Percentiles rank a stretch among this genome's conserved stretches.
These are phyloP conservation scores for Aplysina aerophoba DNA, from an alignment of 37 sponge, comb jelly and placozoan species.

Conservation along the genomic window DNA sequence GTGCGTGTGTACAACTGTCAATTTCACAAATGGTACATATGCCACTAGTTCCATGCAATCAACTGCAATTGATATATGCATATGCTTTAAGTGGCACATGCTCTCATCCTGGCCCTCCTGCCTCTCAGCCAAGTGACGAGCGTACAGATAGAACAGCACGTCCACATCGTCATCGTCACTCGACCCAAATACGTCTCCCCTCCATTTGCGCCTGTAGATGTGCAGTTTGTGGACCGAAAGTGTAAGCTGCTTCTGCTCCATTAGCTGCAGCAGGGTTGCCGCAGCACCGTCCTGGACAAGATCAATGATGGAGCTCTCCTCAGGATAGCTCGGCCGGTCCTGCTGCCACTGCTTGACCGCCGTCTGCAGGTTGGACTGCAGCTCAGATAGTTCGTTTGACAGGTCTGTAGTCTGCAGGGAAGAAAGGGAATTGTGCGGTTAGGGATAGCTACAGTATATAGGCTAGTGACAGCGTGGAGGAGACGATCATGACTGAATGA, in stretches of 20 bases:
- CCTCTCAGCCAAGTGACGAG: constrained; percentile 43
- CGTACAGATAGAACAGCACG: constrained; percentile 68
- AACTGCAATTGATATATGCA: no score
- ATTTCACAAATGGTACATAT: no score
- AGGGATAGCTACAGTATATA: no score
- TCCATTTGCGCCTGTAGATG: constrained; percentile 47
- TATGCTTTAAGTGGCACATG: no score
- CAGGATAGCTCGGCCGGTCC: constrained; percentile 36
- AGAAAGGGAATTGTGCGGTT: no score
- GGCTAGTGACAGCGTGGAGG: no score
- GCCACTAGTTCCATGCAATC: no score
- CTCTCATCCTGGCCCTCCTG: constrained; percentile 39
- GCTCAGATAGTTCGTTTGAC: constrained; percentile 54
- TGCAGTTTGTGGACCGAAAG: constrained; percentile 59
- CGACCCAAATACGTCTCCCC: constrained; percentile 50
- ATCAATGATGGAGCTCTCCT: not conserved
- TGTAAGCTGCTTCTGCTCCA: constrained; percentile 40
- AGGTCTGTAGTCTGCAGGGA: constrained; percentile 46
- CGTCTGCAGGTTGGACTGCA: constrained; percentile 5
- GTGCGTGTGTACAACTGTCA: no score
- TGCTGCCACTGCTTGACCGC: constrained; percentile 28
- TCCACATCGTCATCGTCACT: constrained; percentile 67
- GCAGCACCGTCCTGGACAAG: not conserved
- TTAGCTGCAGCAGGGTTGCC: not conserved
- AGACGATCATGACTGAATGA: no score